Conservation (phyloP, 2,888 invertebrate genomes). For the Panopea generosa region DNA sequence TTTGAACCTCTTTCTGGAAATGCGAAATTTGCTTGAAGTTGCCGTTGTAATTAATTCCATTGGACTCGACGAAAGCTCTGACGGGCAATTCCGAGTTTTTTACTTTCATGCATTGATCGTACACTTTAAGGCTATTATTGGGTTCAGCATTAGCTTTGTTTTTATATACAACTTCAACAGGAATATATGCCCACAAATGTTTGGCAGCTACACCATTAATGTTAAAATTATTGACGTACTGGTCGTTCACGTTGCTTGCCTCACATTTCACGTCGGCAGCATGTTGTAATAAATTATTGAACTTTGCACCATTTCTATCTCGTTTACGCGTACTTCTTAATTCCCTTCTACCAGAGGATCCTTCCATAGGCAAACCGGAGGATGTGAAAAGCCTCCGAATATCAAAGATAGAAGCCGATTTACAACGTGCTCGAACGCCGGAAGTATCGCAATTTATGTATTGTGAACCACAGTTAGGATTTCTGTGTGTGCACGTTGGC, state of each 20-base stretch:
- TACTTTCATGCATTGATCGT: constrained; percentile 42
- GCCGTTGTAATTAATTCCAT: constrained; percentile 77
- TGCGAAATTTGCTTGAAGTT: constrained; percentile 71
- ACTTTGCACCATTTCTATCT: not conserved
- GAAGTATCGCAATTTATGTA: constrained; percentile 65
- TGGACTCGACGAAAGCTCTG: constrained; percentile 71
- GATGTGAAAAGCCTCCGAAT: constrained; percentile 28
- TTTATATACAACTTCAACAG: constrained; percentile 57
- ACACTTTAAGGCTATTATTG: constrained; percentile 13
- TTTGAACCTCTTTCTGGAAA: constrained; percentile 49
- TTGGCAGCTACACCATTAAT: constrained; percentile 59
- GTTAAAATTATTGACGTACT: constrained; percentile 52
- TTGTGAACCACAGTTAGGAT: constrained; percentile 58
- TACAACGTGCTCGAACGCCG: constrained; percentile 56
- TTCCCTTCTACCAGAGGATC: constrained; percentile 53
- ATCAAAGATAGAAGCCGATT: constrained; percentile 66
- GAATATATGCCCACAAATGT: constrained; percentile 65
- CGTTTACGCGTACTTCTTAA: constrained; percentile 20
- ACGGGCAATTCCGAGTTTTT: not conserved
- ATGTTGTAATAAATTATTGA: constrained; percentile 7
- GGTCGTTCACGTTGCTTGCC: constrained; percentile 37
- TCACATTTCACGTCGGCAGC: constrained; percentile 32
- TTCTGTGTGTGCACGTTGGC: constrained; percentile 55
- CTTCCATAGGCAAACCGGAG: constrained; percentile 47
- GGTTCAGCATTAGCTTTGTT: constrained; percentile 3